A percentile compares a stretch with the other conserved stretches of the same genome.
These are phyloP conservation scores for Cladopsammia gracilis DNA, from an alignment of 64 coral and sea anemone species.

Conservation along the genomic window DNA sequence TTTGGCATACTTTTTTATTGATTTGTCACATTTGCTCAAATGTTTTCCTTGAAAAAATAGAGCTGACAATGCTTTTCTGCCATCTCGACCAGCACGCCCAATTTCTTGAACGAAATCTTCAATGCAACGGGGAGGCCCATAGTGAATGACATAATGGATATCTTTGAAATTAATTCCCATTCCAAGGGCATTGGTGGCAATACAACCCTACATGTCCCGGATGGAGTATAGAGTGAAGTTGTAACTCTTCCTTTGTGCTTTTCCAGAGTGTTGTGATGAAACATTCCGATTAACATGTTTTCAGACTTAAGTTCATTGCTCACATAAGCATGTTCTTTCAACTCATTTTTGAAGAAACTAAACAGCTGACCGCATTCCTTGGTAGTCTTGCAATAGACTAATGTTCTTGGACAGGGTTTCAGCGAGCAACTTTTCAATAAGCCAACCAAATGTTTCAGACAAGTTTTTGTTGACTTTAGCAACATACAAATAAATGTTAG, in stretches of 20 bases:
- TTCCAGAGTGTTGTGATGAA: slow-evolving; percentile 32
- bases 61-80: not conserved
- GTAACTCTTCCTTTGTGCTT: slow-evolving; percentile 51
- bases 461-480: no score
- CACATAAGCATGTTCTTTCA: slow-evolving; percentile 30
- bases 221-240: slow-evolving; percentile 23
- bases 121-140: slow-evolving; percentile 28
- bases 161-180: no score
- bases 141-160: no score
- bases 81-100: slow-evolving; percentile 31
- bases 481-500: no score
- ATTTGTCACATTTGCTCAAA: slow-evolving; percentile 8
- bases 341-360: slow-evolving; percentile 20
- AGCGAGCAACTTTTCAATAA: not conserved
- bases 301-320: slow-evolving; percentile 6
- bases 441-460: not conserved
- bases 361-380: not conserved
- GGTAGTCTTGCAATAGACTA: not conserved
- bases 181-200: slow-evolving; percentile 56
- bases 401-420: not conserved
- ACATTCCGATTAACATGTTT: slow-evolving; percentile 59
- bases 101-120: no score
- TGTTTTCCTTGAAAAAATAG: slow-evolving; percentile 6
- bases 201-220: slow-evolving; percentile 30
- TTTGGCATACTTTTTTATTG: slow-evolving; percentile 12